phyloP scores from a whole-genome alignment of 2,888 invertebrate genomes.

The Drosophila setosimentum region DNA sequence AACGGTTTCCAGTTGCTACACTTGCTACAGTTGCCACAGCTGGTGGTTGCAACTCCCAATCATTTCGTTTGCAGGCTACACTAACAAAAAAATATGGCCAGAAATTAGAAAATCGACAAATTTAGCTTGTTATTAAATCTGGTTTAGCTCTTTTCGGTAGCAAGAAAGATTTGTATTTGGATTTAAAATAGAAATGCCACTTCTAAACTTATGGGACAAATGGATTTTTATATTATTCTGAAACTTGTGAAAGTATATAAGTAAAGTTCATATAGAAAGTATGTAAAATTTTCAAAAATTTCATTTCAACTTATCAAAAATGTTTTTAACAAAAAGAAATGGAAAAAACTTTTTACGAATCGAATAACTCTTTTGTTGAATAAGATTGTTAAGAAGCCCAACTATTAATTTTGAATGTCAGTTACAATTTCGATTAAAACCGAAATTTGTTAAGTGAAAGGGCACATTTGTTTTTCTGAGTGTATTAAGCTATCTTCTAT shows the following conservation, averaged over 20 bases:
- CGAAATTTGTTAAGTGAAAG: background rate
- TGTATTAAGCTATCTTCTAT: slow-evolving; percentile 15
- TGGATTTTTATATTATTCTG: background rate
- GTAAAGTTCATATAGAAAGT: no score
- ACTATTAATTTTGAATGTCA: background rate
- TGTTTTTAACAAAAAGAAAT: background rate
- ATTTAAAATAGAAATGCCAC: no score
- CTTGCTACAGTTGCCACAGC: slow-evolving; percentile 16
- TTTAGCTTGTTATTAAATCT: background rate
- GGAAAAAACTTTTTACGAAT: background rate
- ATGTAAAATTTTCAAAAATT: background rate
- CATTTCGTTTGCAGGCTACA: slow-evolving; percentile 1
- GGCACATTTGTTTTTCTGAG: background rate
- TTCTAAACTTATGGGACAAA: background rate
- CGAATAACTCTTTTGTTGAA: background rate
- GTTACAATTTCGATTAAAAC: background rate
- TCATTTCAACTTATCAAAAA: background rate
- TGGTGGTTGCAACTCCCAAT: slow-evolving; percentile 44
- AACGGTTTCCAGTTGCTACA: slow-evolving; percentile 50
- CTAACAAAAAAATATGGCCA: background rate
- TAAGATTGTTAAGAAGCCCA: background rate
- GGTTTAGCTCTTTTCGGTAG: no score
- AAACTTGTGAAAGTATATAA: background rate
- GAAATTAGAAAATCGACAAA: background rate
- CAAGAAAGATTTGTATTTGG: no score